phyloP scores from a whole-genome alignment of 2,888 invertebrate genomes.

The Thelaira solivaga region DNA sequence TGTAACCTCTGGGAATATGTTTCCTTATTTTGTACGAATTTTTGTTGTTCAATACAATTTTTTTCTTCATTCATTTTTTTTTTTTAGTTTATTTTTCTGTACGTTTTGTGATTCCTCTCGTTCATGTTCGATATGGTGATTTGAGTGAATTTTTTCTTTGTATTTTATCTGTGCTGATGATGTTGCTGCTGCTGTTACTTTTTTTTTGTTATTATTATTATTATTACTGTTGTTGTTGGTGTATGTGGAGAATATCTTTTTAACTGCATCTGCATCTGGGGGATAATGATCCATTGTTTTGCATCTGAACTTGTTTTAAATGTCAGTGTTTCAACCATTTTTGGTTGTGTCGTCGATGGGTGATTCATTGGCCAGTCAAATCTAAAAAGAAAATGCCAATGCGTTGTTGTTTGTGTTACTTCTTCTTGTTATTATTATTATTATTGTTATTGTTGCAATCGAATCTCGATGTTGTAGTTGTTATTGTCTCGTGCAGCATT shows the following conservation, averaged over 20 bases:
- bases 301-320: conserved; percentile 76
- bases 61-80: neutral
- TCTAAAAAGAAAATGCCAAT: conserved; percentile 51
- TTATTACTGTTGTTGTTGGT: conserved; percentile 56
- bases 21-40: conserved; percentile 33
- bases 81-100: neutral
- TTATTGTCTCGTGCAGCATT: conserved; percentile 43
- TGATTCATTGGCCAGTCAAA: conserved; percentile 63
- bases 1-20: conserved; percentile 60
- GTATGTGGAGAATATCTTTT: conserved; percentile 44
- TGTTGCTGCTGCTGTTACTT: conserved; percentile 47
- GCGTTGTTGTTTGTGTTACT: conserved; percentile 17
- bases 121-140: conserved; percentile 64
- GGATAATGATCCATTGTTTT: conserved; percentile 76
- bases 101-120: conserved; percentile 34
- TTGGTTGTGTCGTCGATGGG: conserved; percentile 62
- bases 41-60: conserved; percentile 11
- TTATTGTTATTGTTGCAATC: conserved; percentile 8
- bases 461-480: conserved; percentile 2
- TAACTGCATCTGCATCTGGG: conserved; percentile 66
- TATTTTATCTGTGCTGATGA: conserved; percentile 35
- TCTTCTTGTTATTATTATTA: neutral
- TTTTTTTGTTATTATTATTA: conserved; percentile 54
- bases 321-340: conserved; percentile 67
- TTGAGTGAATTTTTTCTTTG: conserved; percentile 54